These are phyloP conservation scores for Microtus ochrogaster DNA, from an alignment of 2,113 vertebrate species.

Conservation along the genomic window DNA sequence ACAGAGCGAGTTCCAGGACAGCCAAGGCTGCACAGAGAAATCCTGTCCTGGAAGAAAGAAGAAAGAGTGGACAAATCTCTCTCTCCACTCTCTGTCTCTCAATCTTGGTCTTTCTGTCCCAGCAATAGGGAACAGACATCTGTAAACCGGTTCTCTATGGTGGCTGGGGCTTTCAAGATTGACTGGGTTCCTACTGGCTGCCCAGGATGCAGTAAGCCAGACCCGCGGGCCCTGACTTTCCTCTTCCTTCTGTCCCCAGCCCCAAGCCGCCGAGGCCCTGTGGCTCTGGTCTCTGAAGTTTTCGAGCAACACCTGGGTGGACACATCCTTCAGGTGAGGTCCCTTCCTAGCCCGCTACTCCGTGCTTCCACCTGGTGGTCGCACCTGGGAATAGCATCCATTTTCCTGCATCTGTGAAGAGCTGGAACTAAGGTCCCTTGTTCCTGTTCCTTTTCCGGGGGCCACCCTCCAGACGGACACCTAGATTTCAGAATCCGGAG, in stretches of 20 bases:
- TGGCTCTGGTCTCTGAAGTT: constrained; percentile 89
- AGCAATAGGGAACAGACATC: background rate
- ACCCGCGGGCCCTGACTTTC: background rate
- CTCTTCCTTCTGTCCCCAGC: constrained; percentile 36
- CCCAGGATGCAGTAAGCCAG: background rate
- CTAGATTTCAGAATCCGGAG: background rate
- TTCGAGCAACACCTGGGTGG: constrained; percentile 94
- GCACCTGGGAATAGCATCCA: fast-evolving
- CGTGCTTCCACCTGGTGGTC: constrained; percentile 61
- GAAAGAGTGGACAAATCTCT: background rate
- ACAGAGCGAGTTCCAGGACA: background rate
- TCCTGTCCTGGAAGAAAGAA: background rate
- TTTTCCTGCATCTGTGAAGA: background rate
- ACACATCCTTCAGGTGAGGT: constrained; percentile 92
- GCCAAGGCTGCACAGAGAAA: background rate
- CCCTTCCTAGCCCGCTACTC: background rate
- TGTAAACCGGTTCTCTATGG: background rate
- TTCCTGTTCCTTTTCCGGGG: background rate
- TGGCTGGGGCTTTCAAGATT: background rate
- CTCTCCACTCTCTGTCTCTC: background rate
- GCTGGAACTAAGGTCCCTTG: background rate
- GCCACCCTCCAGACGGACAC: background rate
- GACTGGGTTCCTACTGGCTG: background rate
- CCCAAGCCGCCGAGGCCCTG: constrained; percentile 82
- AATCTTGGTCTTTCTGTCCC: background rate